Evolutionary conservation across 2,113 vertebrate genomes (phyloP), one percentile per base, ranked within the genome.

Genomic region (Sula dactylatra): DNA sequence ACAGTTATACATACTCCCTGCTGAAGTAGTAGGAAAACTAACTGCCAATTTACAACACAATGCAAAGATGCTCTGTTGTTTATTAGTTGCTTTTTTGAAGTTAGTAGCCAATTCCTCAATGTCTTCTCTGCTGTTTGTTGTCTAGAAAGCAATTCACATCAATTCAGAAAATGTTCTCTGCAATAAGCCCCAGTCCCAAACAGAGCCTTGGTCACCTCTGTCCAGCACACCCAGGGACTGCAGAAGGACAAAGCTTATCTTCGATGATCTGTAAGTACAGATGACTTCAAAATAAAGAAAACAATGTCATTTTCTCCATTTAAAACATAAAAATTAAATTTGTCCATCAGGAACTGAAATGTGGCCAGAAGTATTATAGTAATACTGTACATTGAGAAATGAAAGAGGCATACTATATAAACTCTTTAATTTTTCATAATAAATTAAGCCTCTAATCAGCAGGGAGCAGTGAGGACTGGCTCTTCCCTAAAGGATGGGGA

Each of bases 191-290:
- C 97, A 97, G 79, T 97, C 93, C 27, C 98, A 98, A 71, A 97
- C 98, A 38, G 98, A 98, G 67, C 86, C 96, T 10, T 98, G 98
- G 98, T 98, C 98, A 76, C 97, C 98, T 71, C 79, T 97, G 58
- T 94, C 97, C 82, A 96, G 84, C 20, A 59, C 97, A 65, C 97
- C 98, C 94, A 98, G 97, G 78, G 98, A 98, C 83, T 98, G 97
- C 97, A 98, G 98, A 96, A 98, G 97, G 93, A 96, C 98, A 90
- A 98, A 98, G 72, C 97, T 98, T 61, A 36, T 98, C 82, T 98
- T 98, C n/a, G 98, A 98, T 93, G 98, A 98, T 49, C 98, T 98
- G 98, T 99, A 88, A 98, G 98, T 98, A 93, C 42, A 40, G 58
- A 52, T 38, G 8, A 36, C 69, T 91, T 82, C 25, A 73, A 72